These are phyloP conservation scores for Rhopalosiphum nymphaeae DNA, from an alignment of 2,888 invertebrate species.

Conservation along the genomic window DNA sequence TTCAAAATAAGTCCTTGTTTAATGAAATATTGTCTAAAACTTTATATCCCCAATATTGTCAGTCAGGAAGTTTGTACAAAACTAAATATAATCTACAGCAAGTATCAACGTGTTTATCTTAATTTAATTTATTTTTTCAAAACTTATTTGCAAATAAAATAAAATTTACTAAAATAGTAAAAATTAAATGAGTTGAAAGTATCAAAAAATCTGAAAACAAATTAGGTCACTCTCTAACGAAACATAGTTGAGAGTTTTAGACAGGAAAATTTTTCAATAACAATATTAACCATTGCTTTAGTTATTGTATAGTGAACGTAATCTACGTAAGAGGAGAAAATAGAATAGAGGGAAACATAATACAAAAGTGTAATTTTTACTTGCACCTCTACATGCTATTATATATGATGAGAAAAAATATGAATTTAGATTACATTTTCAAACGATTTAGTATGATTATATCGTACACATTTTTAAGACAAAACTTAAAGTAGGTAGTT, in stretches of 20 bases:
- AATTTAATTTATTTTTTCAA: not conserved
- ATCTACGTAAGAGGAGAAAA: not conserved
- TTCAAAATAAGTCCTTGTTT: not conserved
- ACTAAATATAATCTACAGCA: not conserved
- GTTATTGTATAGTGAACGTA: not conserved
- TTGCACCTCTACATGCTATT: not conserved
- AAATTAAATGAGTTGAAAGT: not conserved
- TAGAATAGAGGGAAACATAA: not conserved
- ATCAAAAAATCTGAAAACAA: not conserved
- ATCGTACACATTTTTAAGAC: not conserved
- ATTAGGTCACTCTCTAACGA: not conserved
- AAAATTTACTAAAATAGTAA: not conserved
- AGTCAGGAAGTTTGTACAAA: not conserved
- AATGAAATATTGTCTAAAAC: not conserved
- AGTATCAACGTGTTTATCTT: not conserved
- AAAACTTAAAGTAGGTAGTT: not conserved
- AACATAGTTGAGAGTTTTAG: not conserved
- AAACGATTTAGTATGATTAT: not conserved
- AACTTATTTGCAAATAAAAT: not conserved
- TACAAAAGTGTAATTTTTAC: conserved; percentile 1
- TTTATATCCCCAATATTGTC: not conserved
- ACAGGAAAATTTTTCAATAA: not conserved
- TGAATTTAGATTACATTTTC: not conserved
- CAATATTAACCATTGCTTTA: not conserved
- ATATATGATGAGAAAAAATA: not conserved